phyloP scores from a whole-genome alignment of 2,113 vertebrate genomes.

The Antechinus flavipes region DNA sequence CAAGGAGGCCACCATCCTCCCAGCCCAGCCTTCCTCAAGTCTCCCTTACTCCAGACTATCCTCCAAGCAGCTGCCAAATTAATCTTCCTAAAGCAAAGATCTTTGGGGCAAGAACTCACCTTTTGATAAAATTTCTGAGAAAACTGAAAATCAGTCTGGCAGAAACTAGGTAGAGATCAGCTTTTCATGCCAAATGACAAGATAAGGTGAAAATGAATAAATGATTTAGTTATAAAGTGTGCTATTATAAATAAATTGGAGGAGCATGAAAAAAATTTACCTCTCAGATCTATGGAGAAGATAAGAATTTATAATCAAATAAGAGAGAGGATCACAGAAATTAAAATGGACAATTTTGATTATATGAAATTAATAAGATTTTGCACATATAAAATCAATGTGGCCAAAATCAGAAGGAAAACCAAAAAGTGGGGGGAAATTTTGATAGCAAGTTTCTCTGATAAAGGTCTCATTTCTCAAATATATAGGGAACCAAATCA shows the following conservation, averaged over 20 bases:
- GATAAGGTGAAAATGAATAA: neutral
- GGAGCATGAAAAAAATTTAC: neutral
- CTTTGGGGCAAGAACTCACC: neutral
- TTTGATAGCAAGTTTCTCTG: neutral
- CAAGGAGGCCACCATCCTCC: neutral
- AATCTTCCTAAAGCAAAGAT: neutral
- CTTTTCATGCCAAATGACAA: neutral
- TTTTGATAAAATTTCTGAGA: neutral
- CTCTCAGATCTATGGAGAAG: too few relatives aligned
- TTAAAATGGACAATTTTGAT: too few relatives aligned
- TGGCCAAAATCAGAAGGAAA: too few relatives aligned
- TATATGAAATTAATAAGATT: too few relatives aligned
- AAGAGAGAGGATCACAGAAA: too few relatives aligned
- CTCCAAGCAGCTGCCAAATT: neutral
- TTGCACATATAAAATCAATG: too few relatives aligned
- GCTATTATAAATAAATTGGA: neutral
- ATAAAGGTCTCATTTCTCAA: neutral
- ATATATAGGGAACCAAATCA: neutral
- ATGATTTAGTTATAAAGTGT: neutral
- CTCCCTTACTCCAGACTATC: neutral
- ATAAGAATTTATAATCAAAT: too few relatives aligned
- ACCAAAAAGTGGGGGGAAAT: neutral
- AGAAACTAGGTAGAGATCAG: neutral
- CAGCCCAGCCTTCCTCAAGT: neutral
- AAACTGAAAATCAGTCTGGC: neutral